A percentile compares a stretch with the other conserved stretches of the same genome.
These are phyloP conservation scores for Cerceris rybyensis DNA, from an alignment of 2,888 invertebrate species.

Conservation along the genomic window DNA sequence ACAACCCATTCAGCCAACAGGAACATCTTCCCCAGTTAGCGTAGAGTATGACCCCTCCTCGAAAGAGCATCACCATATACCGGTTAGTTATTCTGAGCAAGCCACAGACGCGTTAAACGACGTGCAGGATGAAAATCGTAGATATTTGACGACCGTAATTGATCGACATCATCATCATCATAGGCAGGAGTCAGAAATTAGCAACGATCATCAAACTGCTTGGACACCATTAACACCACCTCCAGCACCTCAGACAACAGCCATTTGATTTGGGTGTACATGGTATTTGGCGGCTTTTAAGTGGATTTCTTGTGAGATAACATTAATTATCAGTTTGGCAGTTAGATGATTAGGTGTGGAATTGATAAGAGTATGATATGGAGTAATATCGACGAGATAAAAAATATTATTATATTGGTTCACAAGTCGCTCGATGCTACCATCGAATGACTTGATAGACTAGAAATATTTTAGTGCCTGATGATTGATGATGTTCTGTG, in stretches of 20 bases:
- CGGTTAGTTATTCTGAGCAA: conserved; percentile 66
- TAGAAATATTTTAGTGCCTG: too few species aligned
- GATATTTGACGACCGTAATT: conserved; percentile 72
- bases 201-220: conserved; percentile 58
- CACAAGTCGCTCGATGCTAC: too few species aligned
- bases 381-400: too few species aligned
- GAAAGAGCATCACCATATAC: conserved; percentile 72
- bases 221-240: conserved; percentile 79
- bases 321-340: conserved; percentile 21
- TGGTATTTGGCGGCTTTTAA: conserved; percentile 18
- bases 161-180: conserved; percentile 73
- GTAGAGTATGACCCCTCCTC: conserved; percentile 69
- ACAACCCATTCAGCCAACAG: conserved; percentile 64
- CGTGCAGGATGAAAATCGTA: conserved; percentile 71
- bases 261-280: conserved; percentile 71
- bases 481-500: too few species aligned
- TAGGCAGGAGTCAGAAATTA: conserved; percentile 59
- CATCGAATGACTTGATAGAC: too few species aligned
- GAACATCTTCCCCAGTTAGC: conserved; percentile 61
- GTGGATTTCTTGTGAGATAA: conserved; percentile 16
- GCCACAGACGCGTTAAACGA: conserved; percentile 65
- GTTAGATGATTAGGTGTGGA: conserved; percentile 21
- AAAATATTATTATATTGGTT: too few species aligned
- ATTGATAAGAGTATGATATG: too few species aligned
- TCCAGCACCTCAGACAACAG: conserved; percentile 77